Percentiles rank a stretch among this genome's conserved stretches.
Conservation (phyloP, 2,113 vertebrate genomes). For the Agelaius phoeniceus region DNA sequence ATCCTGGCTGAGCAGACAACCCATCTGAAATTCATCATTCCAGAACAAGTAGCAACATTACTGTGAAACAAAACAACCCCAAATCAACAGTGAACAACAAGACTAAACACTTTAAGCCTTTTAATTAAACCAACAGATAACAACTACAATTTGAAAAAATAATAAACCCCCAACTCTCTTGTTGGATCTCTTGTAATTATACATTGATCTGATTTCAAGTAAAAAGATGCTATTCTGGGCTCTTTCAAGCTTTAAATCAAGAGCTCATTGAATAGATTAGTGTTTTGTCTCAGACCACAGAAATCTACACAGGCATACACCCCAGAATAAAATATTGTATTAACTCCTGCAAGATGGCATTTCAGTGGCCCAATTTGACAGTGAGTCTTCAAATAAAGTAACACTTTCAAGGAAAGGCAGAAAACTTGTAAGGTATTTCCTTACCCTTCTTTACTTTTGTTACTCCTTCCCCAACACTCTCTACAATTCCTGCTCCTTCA, state of each 20-base stretch:
- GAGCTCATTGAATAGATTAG: not conserved
- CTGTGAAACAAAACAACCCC: not conserved
- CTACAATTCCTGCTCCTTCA: constrained; percentile 82
- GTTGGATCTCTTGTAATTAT: not conserved
- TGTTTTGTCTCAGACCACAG: not conserved
- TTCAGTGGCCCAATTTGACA: not conserved
- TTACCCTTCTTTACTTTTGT: constrained; percentile 90
- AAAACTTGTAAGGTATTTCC: not conserved
- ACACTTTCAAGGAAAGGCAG: not conserved
- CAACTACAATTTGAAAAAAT: not conserved
- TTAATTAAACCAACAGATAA: not conserved
- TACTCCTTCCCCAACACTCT: constrained; percentile 89
- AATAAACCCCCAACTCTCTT: not conserved
- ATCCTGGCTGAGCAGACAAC: not conserved
- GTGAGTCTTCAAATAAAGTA: not conserved
- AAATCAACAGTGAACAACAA: not conserved
- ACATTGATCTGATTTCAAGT: not conserved
- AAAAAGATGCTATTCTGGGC: not conserved
- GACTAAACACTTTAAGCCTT: not conserved
- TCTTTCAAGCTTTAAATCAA: not conserved
- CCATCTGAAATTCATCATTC: not conserved
- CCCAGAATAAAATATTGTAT: not conserved
- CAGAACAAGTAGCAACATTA: not conserved
- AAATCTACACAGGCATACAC: not conserved
- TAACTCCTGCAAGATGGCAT: not conserved